A percentile compares a stretch with the other conserved stretches of the same genome.
These are phyloP conservation scores for Clunio marinus DNA, from an alignment of 2,888 invertebrate genomes.

Conservation along the genomic window DNA sequence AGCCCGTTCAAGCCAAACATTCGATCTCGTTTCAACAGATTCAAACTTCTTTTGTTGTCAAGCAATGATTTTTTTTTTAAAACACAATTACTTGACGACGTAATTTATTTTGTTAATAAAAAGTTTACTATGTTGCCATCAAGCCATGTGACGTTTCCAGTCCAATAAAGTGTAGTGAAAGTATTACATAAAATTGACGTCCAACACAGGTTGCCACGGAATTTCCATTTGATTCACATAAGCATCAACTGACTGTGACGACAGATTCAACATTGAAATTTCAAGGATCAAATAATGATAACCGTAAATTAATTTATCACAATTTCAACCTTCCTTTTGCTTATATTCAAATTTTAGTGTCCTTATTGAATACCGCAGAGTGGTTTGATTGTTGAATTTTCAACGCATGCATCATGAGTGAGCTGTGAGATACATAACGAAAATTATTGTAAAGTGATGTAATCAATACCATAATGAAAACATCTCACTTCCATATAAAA, in stretches of 20 bases:
- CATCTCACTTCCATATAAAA: not conserved
- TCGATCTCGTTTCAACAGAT: no score
- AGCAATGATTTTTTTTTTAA: no score
- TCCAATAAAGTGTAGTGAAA: conserved; percentile 26
- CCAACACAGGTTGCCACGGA: not conserved
- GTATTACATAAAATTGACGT: conserved; percentile 26
- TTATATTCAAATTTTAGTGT: not conserved
- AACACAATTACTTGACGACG: no score
- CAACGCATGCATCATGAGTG: no score
- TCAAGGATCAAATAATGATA: no score
- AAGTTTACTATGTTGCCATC: no score
- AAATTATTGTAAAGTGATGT: not conserved
- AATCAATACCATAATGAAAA: not conserved
- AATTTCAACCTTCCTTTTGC: not conserved
- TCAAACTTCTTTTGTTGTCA: no score
- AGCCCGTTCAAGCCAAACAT: no score
- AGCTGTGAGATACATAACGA: not conserved
- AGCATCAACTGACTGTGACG: not conserved
- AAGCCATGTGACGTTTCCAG: no score
- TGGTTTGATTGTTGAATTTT: no score
- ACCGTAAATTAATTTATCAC: not conserved
- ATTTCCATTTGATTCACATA: conserved; percentile 18
- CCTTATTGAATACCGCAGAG: not conserved
- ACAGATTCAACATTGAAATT: conserved; percentile 1
- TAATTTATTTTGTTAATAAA: no score